Percentiles rank a stretch among this genome's conserved stretches.
Conservation (phyloP, 2,113 vertebrate genomes). For the Motacilla tschutschensis region DNA sequence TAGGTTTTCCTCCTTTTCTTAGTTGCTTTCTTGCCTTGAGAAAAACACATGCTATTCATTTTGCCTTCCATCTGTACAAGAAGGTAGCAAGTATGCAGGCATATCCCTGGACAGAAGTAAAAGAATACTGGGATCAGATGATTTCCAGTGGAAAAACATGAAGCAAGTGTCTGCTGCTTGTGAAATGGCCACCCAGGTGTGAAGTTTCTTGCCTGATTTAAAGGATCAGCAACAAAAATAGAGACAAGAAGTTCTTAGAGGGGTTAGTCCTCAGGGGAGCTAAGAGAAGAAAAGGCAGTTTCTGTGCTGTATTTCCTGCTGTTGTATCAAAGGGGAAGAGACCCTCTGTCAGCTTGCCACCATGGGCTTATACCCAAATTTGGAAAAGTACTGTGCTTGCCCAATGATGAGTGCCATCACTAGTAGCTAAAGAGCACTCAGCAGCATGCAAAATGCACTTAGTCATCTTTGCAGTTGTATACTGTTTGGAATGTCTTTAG, state of each 20-base stretch:
- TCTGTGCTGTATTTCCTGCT: neutral
- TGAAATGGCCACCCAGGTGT: neutral
- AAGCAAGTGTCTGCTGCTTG: neutral
- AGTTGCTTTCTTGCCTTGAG: conserved; percentile 19
- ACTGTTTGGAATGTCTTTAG: conserved; percentile 48
- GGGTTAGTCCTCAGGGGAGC: neutral
- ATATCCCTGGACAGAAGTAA: neutral
- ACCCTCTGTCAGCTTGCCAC: neutral
- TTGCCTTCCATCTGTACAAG: conserved; percentile 4
- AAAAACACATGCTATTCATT: conserved; percentile 33
- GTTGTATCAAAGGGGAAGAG: neutral
- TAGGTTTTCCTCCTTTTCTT: conserved; percentile 16
- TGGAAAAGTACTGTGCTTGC: neutral
- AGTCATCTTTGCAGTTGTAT: neutral
- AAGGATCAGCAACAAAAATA: neutral
- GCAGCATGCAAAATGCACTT: neutral
- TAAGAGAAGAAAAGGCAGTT: neutral
- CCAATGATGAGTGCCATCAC: neutral
- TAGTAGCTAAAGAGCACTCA: neutral
- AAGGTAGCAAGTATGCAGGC: neutral
- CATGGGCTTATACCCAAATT: neutral
- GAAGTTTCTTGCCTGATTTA: neutral
- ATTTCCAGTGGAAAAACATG: neutral
- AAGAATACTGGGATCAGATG: neutral
- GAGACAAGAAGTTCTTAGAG: neutral